Evolutionary conservation across 92 coral and sea anemone species (phyloP).

Genomic region (Galaxea fascicularis): DNA sequence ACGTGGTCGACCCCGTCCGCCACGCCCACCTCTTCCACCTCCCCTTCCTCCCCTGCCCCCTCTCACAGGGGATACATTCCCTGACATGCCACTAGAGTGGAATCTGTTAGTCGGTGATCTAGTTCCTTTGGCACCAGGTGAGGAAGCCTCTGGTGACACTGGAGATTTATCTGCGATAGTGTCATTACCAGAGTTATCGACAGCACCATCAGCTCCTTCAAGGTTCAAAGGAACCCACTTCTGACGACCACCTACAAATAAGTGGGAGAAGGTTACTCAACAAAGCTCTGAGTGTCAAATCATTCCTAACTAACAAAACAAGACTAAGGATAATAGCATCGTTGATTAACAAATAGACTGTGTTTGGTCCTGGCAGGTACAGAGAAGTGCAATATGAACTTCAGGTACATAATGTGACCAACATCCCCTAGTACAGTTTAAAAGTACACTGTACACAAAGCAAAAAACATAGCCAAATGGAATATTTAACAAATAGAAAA

Average conservation of each 20-base stretch:
- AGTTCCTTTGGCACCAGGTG: slow-evolving; percentile 66
- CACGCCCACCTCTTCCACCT: slow-evolving; percentile 92
- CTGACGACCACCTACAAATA: slow-evolving; percentile 73
- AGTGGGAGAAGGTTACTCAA: neutral
- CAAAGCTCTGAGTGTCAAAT: neutral
- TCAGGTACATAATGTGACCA: no score
- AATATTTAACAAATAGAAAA: no score
- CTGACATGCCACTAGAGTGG: slow-evolving; percentile 67
- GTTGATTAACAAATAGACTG: no score
- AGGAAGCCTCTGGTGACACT: slow-evolving; percentile 80
- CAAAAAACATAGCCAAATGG: no score
- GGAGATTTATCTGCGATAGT: slow-evolving; percentile 52
- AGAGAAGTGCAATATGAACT: no score
- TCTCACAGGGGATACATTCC: slow-evolving; percentile 63
- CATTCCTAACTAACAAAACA: neutral
- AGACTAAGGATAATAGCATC: no score
- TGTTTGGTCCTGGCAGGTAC: no score
- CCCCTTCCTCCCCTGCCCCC: slow-evolving; percentile 95
- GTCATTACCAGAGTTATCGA: slow-evolving; percentile 52
- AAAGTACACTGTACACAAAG: no score
- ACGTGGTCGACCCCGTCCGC: slow-evolving; percentile 92
- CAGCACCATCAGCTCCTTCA: slow-evolving; percentile 74
- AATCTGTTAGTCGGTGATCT: slow-evolving; percentile 89
- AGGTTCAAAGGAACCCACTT: slow-evolving; percentile 96
- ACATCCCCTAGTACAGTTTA: no score